Conservation (phyloP, 2,888 invertebrate species). For the Eledona agricola region DNA sequence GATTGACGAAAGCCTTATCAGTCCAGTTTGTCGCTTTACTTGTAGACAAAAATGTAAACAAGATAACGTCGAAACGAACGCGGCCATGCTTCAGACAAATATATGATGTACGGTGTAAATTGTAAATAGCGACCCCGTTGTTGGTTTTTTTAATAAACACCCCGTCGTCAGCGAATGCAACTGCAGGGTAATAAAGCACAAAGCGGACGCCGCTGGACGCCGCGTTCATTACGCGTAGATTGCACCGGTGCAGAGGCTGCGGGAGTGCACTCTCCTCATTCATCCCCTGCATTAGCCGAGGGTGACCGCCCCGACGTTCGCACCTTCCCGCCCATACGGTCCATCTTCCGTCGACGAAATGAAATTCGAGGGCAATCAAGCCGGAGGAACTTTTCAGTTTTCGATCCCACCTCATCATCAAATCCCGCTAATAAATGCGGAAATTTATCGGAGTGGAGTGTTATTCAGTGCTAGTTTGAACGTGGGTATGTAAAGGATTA, state of each 20-base stretch:
- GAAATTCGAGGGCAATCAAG: constrained; percentile 21
- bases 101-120: no score
- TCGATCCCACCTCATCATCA: constrained; percentile 14
- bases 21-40: no score
- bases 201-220: constrained; percentile 30
- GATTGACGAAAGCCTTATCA: no score
- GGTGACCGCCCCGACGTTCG: constrained; percentile 17
- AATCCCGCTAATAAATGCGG: constrained; percentile 27
- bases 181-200: constrained; percentile 31
- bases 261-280: constrained; percentile 19
- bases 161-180: constrained; percentile 23
- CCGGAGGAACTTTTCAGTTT: constrained; percentile 8
- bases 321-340: constrained; percentile 15
- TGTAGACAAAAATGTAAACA: no score
- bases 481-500: constrained; percentile 42
- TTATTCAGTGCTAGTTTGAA: constrained; percentile 33
- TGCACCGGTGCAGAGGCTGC: constrained; percentile 24
- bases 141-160: constrained; percentile 17
- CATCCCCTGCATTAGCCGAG: constrained; percentile 31
- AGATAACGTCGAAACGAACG: no score
- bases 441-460: constrained; percentile 33
- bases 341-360: constrained; percentile 17
- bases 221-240: constrained; percentile 31
- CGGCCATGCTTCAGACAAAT: no score
- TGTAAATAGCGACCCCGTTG: no score